Evolutionary conservation across 1,140 invertebrate species (phyloP), one percentile per base, ranked within the genome.

Genomic region (Drosophila pseudoobscura): DNA sequence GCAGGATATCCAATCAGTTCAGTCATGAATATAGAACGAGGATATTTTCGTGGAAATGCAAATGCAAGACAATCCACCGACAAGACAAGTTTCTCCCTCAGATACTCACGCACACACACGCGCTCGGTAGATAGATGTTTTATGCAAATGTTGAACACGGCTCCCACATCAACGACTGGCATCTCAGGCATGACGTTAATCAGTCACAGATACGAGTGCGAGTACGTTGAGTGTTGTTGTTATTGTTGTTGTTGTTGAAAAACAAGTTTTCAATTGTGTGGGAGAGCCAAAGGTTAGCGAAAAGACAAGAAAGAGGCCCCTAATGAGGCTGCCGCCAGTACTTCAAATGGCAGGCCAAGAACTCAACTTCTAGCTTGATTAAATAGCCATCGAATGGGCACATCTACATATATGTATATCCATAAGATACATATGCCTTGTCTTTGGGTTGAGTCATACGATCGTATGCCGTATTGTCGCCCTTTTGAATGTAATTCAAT

Each of bases 401-500:
- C 7, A 8, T 2, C 6, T 6, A 29, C 6, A 29, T 29, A 29
- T 17, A 17, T 31, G 2, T 8, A 31, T 8, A 8, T 31, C 7
- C 59, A 49, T 58, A 65, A 35, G 53, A 64, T 54, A 71, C 59
- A 49, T 41, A 45, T 50, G 57, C 44, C 57, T 75, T 3, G 24
- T 46, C 39, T 39, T 56, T 26, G 31, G 2, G 60, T 39, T 75
- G 71, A 75, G 61, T 75, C 72, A 74, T 61, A 31, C 51, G 44
- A 45, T 13, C 35, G 53, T 74, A 41, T 74, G 51, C 53, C 35
- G 53, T 74, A 45, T 74, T 56, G 60, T 50, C 44, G 82, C 69
- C 83, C 78, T 78, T 69, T 78, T 68, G 11, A 85, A 78, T 78
- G 78, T 87, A 87, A 82, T 87, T 87, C 55, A 87, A 87, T 82